A percentile compares a stretch with the other conserved stretches of the same genome.
Evolutionary conservation across 2,113 vertebrate genomes (phyloP).

Genomic region (Apodemus sylvaticus): DNA sequence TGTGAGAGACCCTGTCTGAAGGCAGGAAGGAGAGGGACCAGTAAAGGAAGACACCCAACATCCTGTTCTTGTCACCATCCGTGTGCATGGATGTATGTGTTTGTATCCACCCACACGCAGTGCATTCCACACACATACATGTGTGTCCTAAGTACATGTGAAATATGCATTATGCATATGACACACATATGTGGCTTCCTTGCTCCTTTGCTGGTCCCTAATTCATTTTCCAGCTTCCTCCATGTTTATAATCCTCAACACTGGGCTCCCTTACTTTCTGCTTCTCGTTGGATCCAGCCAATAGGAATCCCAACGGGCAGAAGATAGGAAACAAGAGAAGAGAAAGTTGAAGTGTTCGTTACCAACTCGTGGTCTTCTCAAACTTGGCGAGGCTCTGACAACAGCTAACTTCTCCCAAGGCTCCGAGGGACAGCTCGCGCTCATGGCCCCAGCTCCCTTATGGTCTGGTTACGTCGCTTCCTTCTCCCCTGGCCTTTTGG

Average conservation of each 20-base stretch:
- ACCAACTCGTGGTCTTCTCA: fast-evolving
- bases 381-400: not conserved
- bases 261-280: not conserved
- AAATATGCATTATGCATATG: not conserved
- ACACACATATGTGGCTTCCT: not conserved
- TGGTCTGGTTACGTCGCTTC: fast-evolving
- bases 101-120: not conserved
- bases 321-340: not conserved
- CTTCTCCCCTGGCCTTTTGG: not conserved
- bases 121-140: no score
- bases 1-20: not conserved
- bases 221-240: not conserved
- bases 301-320: not conserved
- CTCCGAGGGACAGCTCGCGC: not conserved
- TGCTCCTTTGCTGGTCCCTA: fast-evolving
- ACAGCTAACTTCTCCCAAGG: not conserved
- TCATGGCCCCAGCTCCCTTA: not conserved
- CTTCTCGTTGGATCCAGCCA: not conserved
- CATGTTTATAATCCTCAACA: not conserved
- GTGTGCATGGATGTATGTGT: not conserved
- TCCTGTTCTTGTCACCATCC: not conserved
- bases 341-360: not conserved
- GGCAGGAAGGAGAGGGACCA: not conserved
- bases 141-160: not conserved
- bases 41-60: not conserved